A percentile compares a stretch with the other conserved stretches of the same genome.
Evolutionary conservation across 2,113 vertebrate species (phyloP).

Genomic region (Lucifuga dentata): DNA sequence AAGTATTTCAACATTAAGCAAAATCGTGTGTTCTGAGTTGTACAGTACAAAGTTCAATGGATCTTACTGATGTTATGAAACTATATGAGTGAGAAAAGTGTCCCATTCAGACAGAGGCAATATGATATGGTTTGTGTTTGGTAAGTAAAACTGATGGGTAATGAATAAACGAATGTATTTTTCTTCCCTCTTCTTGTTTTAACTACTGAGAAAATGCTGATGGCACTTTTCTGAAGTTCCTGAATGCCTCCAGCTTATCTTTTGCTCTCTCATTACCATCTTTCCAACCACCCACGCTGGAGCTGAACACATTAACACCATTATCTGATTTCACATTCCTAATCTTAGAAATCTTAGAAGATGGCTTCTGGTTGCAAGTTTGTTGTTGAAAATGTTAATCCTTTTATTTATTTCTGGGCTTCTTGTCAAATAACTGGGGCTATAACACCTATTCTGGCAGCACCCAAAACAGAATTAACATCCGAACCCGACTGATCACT

Average conservation of each 20-base stretch:
- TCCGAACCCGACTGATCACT: constrained; percentile 10
- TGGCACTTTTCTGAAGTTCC: constrained; percentile 15
- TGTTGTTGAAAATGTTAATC: not conserved
- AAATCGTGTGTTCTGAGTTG: no score
- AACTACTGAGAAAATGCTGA: not conserved
- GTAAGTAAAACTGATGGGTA: not conserved
- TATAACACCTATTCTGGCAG: not conserved
- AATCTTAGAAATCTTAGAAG: constrained; percentile 7
- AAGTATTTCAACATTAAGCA: no score
- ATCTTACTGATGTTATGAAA: no score
- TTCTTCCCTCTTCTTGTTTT: not conserved
- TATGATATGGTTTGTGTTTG: not conserved
- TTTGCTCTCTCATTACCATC: constrained; percentile 29
- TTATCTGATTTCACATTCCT: constrained; percentile 59
- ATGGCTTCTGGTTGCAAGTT: not conserved
- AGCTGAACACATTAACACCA: constrained; percentile 17
- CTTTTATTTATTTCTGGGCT: not conserved
- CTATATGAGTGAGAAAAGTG: no score
- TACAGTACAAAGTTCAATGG: no score
- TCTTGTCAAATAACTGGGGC: constrained; percentile 8
- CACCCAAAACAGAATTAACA: constrained; percentile 18
- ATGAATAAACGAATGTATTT: not conserved
- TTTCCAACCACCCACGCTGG: not conserved
- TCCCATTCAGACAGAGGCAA: no score
- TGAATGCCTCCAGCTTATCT: constrained; percentile 49